phyloP scores from a whole-genome alignment of 2,888 invertebrate genomes.

The Leptogaster cylindrica region DNA sequence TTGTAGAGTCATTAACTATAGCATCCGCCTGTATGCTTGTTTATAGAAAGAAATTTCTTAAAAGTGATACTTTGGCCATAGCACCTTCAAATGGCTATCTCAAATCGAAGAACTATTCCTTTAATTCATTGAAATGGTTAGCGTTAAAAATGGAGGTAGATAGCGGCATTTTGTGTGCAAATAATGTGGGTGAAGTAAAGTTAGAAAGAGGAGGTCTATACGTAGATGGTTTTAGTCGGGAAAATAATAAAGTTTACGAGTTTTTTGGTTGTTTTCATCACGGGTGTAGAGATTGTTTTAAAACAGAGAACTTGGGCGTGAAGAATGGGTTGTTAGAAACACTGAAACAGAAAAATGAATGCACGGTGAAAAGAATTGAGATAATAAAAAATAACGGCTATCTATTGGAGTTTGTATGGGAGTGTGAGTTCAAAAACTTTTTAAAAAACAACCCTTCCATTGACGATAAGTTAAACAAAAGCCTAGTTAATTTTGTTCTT shows the following conservation, averaged over 20 bases:
- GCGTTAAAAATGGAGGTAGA: not conserved
- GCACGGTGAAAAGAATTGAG: not conserved
- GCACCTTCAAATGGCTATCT: slow-evolving; percentile 3
- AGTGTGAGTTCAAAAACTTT: not conserved
- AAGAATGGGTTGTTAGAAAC: not conserved
- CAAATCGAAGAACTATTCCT: not conserved
- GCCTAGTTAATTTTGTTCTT: not conserved
- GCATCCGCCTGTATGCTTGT: slow-evolving; percentile 29
- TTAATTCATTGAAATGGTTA: slow-evolving; percentile 5
- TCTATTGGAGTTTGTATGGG: not conserved
- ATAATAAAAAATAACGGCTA: slow-evolving; percentile 1
- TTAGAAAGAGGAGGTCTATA: not conserved
- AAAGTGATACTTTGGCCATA: not conserved
- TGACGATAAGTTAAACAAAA: not conserved
- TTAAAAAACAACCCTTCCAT: not conserved
- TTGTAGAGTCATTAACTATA: slow-evolving; percentile 22
- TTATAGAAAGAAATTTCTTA: slow-evolving; percentile 25
- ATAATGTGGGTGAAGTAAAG: not conserved
- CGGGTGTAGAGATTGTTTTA: not conserved
- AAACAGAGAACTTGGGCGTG: not conserved
- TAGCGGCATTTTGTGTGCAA: not conserved
- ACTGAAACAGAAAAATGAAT: not conserved
- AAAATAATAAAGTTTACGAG: not conserved
- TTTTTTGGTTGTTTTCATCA: slow-evolving; percentile 1
- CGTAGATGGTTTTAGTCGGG: not conserved